Conservation (phyloP, 2,797 vertebrate genomes). For the Acrossocheilus fasciatus region DNA sequence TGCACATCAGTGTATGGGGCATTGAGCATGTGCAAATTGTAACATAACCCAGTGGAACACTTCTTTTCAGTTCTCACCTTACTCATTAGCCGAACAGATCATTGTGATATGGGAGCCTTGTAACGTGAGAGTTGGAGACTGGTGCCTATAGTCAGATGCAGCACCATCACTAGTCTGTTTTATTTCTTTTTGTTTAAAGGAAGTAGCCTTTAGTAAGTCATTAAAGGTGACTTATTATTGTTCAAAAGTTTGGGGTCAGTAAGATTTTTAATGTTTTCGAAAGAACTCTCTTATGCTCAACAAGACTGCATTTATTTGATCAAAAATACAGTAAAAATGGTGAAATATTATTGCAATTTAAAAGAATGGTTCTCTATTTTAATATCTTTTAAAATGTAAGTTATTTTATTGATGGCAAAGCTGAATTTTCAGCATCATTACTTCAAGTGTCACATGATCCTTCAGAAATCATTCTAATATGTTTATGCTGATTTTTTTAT, state of each 20-base stretch:
- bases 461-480: not conserved
- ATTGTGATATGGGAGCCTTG: constrained; percentile 50
- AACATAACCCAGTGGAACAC: constrained; percentile 49
- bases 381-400: not conserved
- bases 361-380: not conserved
- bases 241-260: not conserved
- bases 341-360: not conserved
- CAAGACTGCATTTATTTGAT: not conserved
- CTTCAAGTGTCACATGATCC: not conserved
- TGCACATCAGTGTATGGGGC: not conserved
- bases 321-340: not conserved
- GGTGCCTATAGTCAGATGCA: not conserved
- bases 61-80: constrained; percentile 40
- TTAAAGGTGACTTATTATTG: not conserved
- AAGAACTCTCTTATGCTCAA: not conserved
- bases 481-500: not conserved
- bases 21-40: constrained; percentile 40
- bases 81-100: constrained; percentile 56
- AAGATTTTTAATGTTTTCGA: not conserved
- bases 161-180: not conserved
- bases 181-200: not conserved
- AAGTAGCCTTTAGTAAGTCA: not conserved
- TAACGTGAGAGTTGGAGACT: constrained; percentile 58
- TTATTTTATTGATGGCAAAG: too few species aligned
- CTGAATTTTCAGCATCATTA: not conserved